Conservation (phyloP, 2,888 invertebrate species). For the Onthophagus sagittarius region DNA sequence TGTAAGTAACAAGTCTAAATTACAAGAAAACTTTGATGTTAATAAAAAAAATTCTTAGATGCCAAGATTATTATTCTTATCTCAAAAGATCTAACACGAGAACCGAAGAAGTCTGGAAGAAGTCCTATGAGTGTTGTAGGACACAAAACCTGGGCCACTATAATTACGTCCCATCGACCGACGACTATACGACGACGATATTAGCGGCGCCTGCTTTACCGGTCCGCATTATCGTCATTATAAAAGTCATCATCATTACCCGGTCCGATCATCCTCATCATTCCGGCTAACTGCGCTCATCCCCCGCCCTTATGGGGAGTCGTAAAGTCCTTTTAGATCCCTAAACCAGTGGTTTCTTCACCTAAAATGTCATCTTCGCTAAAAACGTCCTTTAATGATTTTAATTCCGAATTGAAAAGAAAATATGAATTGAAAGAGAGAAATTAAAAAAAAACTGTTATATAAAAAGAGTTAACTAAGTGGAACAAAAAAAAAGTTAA, state of each 20-base stretch:
- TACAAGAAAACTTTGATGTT: too few species aligned
- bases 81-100: too few species aligned
- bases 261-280: constrained; percentile 43
- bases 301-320: neutral
- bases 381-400: neutral
- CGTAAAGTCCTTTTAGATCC: neutral
- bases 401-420: neutral
- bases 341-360: neutral
- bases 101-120: neutral
- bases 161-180: constrained; percentile 43
- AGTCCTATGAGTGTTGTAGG: constrained; percentile 1
- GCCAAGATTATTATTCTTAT: too few species aligned
- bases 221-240: constrained; percentile 46
- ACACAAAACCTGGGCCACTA: constrained; percentile 36
- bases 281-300: constrained; percentile 28
- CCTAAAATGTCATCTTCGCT: neutral
- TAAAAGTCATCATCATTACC: constrained; percentile 50
- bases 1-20: too few species aligned
- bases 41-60: too few species aligned
- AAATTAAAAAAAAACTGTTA: neutral
- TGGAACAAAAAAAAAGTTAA: neutral
- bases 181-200: constrained; percentile 29
- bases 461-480: neutral
- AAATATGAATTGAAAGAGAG: too few species aligned
- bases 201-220: constrained; percentile 47